Evolutionary conservation across 1,140 invertebrate species (phyloP).

Genomic region (Chionoecetes opilio): DNA sequence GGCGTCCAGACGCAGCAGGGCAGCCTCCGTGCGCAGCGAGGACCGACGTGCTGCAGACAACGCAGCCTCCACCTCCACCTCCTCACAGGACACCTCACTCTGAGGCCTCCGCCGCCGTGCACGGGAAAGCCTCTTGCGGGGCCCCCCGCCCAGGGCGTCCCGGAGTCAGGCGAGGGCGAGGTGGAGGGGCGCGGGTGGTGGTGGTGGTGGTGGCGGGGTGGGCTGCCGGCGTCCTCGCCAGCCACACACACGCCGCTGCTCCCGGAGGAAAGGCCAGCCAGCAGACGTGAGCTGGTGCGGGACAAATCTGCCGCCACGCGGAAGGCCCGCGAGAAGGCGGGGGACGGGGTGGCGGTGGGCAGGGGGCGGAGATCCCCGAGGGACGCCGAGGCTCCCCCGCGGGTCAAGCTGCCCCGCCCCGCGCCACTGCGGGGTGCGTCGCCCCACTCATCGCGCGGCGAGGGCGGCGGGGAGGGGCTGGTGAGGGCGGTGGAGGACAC

Average conservation of each 20-base stretch:
- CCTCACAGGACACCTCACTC: slow-evolving; percentile 49
- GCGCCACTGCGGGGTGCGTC: not conserved
- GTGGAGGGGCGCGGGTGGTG: slow-evolving; percentile 27
- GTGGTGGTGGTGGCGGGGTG: slow-evolving; percentile 49
- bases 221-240: slow-evolving; percentile 62
- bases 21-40: slow-evolving; percentile 70
- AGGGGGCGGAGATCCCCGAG: not conserved
- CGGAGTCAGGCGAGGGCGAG: slow-evolving; percentile 61
- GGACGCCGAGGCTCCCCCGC: slow-evolving; percentile 17
- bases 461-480: not conserved
- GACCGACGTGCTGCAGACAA: slow-evolving; percentile 52
- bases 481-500: slow-evolving; percentile 66
- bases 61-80: slow-evolving; percentile 51
- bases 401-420: not conserved
- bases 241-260: slow-evolving; percentile 72
- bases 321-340: slow-evolving; percentile 67
- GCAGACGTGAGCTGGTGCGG: slow-evolving; percentile 55
- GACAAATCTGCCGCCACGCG: slow-evolving; percentile 73
- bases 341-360: slow-evolving; percentile 42
- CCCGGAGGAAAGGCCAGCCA: slow-evolving; percentile 67
- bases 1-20: slow-evolving; percentile 68
- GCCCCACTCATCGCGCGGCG: not conserved
- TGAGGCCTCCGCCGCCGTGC: slow-evolving; percentile 33
- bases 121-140: slow-evolving; percentile 35
- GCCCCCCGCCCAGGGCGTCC: slow-evolving; percentile 33